Evolutionary conservation across 2,797 vertebrate genomes (phyloP), one percentile per base, ranked within the genome.

Genomic region (Eulemur mongoz): DNA sequence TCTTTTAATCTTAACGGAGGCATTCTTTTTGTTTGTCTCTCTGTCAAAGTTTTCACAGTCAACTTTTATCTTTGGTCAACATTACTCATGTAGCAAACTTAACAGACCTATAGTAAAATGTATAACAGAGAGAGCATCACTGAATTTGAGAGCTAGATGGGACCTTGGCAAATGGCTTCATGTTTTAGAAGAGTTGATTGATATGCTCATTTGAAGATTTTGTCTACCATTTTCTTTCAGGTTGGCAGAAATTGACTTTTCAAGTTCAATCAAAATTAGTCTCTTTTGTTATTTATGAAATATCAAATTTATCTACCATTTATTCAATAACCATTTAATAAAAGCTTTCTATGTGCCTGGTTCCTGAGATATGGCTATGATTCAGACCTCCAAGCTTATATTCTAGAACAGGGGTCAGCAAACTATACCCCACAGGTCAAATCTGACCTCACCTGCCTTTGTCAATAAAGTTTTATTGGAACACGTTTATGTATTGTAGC

Each of bases 321-420:
- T 76, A 54, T 69, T 97, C 81, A 94, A 52, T 32, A 83, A 52
- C 30, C 35, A 70, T 48, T 93, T 82, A 67, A 72, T 45, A 86
- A 57, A 80, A 88, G 8, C 12, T 52, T 94, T 78, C 35, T 78
- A n/a, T 48, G 25, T 86, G 48, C 50, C 63, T 30, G 10, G 30
- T 54, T 4, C 43, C 43, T 4, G 18, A 59, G 27, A 27, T 88
- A n/a, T 35, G 67, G 23, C 50, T 57, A 20, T 69, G 59, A 85
- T 75, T 95, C n/a, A 79, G 54, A 83, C 8, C 17, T 7, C 35
- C 30, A 91, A 43, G 43, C 35, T 88, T 69, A 40, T 54, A 54
- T 75, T 54, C 9, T 45, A 59, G 45, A 40, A 5, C 7, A 80
- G 35, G 11, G 22, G 22, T 48, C 50, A 63, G 14, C 6, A 75